Evolutionary conservation across 2,113 vertebrate genomes (phyloP), one percentile per base, ranked within the genome.

Genomic region (Ictidomys tridecemlineatus): DNA sequence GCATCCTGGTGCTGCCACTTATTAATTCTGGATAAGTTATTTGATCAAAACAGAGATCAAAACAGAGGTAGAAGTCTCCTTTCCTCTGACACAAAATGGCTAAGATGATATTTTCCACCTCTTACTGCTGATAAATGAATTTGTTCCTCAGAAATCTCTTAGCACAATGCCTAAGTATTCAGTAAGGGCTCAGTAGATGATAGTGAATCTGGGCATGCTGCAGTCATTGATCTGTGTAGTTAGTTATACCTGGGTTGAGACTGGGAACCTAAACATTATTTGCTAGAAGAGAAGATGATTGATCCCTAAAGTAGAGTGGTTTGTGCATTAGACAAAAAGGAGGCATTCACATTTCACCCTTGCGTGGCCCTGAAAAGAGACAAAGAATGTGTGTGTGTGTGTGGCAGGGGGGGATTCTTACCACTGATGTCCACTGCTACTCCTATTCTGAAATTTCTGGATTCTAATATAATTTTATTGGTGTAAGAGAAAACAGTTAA

Each of bases 401-500:
- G 5, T 3, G 0, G 17, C 2, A 2, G 26, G 51, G 22, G 22
- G 20, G 20, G 58, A 5, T 73, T 87, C 32, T 79, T 58, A 48
- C 39, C 30, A 72, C 32, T 56, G 24, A 45, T 58, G 65, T 93
- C 5, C 34, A 93, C 24, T 30, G 70, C 37, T 78, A n/a, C 24
- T 45, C 22, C 78, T 86, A n/a, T 37, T 87, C 28, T 58, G 16
- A 89, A 74, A 34, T 16, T 58, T 94, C 20, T 89, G 51, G 18
- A 91, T 84, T 88, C 77, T 92, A 65, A 91, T 56, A 61, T 4
- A 72, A 24, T 78, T 8, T 86, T 78, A 65, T 16, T 37, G 18
- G 42, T 53, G 3, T 63, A 78, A 94, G 24, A 91, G 42, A 82
- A 91, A 97, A 95, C 16, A 91, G 79, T 89, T 89, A 72, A 93